Evolutionary conservation across 2,797 vertebrate species (phyloP).

Genomic region (Muscicapa striata): DNA sequence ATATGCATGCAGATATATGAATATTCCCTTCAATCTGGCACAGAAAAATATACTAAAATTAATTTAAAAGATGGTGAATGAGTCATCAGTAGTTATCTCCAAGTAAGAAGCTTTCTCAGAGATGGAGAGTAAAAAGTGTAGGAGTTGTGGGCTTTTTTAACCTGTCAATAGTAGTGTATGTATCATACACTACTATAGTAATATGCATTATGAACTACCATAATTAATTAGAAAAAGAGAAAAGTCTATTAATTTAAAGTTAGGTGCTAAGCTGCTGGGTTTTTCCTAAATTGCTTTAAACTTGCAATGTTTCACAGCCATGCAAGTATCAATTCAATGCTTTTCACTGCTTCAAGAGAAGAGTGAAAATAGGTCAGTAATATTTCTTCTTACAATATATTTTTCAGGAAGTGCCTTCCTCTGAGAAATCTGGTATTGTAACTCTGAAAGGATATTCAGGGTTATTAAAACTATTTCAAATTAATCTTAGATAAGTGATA

Average conservation of each 20-base stretch:
- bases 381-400: background rate
- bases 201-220: background rate
- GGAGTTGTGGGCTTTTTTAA: background rate
- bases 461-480: background rate
- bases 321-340: background rate
- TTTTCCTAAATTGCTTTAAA: background rate
- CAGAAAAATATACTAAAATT: background rate
- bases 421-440: background rate
- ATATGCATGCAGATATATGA: background rate
- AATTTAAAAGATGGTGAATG: background rate
- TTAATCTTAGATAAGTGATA: background rate
- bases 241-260: background rate
- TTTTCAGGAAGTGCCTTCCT: background rate
- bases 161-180: accelerated
- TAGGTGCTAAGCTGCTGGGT: background rate
- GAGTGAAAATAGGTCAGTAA: background rate
- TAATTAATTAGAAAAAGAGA: background rate
- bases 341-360: background rate
- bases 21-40: background rate
- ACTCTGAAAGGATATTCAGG: background rate
- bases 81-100: background rate
- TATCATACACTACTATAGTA: background rate
- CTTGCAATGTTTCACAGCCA: background rate
- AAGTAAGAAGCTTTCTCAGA: background rate
- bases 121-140: background rate